A percentile compares a stretch with the other conserved stretches of the same genome.
These are phyloP conservation scores for Drosophila sordidapex DNA, from an alignment of 2,888 invertebrate species.

Conservation along the genomic window DNA sequence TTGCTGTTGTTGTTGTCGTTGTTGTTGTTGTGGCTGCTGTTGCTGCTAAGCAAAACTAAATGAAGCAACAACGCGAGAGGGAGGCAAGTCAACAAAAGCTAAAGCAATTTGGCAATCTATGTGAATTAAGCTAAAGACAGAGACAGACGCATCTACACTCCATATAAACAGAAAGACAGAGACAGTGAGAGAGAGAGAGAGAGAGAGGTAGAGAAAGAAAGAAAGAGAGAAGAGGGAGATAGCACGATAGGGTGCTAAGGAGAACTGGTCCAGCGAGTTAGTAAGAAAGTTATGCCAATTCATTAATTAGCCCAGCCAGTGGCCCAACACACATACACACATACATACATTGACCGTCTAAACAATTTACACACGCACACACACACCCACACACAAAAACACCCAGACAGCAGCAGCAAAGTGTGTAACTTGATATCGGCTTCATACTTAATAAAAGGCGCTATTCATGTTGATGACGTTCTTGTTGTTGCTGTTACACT, in stretches of 20 bases:
- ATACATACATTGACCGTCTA: constrained; percentile 13
- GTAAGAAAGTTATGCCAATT: constrained; percentile 79
- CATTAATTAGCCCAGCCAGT: constrained; percentile 77
- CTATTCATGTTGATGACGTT: constrained; percentile 43
- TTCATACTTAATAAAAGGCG: constrained; percentile 70
- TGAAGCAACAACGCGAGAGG: constrained; percentile 45
- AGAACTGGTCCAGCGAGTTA: constrained; percentile 43
- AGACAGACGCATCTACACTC: not conserved
- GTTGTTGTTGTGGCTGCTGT: constrained; percentile 12
- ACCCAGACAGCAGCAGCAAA: constrained; percentile 13
- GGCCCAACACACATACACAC: constrained; percentile 39
- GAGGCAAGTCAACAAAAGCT: constrained; percentile 51
- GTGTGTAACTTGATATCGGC: constrained; percentile 71
- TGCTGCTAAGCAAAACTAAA: constrained; percentile 44
- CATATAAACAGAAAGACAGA: not conserved
- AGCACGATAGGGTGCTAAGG: constrained; percentile 49
- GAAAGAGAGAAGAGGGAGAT: not conserved
- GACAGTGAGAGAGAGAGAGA: not conserved
- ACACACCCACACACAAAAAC: constrained; percentile 8
- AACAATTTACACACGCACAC: constrained; percentile 34
- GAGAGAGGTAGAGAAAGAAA: not conserved
- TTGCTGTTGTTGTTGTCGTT: constrained; percentile 6
- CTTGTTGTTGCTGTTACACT: constrained; percentile 25
- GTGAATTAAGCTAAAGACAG: constrained; percentile 27
- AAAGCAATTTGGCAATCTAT: constrained; percentile 62